phyloP scores from a whole-genome alignment of 2,888 invertebrate species.

The Ophonus ardosiacus region DNA sequence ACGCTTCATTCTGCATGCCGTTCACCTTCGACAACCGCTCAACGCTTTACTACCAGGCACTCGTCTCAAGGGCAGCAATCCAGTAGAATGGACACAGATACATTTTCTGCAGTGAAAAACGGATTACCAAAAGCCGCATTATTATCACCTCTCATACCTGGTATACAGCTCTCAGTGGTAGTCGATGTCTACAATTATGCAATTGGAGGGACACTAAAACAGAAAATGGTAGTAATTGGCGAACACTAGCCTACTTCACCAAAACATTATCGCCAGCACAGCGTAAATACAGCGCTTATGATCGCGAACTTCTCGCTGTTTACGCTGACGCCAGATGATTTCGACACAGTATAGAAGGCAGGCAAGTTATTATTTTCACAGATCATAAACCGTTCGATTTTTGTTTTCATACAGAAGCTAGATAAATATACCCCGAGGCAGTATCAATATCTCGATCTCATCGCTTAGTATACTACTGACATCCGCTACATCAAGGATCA shows the following conservation, averaged over 20 bases:
- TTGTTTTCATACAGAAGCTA: constrained; percentile 68
- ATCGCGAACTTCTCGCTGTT: too few relatives aligned
- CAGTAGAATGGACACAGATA: constrained; percentile 66
- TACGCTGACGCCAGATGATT: too few relatives aligned
- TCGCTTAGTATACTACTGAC: too few relatives aligned
- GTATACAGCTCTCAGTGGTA: constrained; percentile 68
- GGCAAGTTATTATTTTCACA: too few relatives aligned
- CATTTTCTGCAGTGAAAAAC: constrained; percentile 66
- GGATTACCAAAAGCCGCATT: constrained; percentile 65
- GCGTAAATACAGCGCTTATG: too few relatives aligned
- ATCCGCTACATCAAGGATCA: constrained; percentile 70
- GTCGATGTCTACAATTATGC: constrained; percentile 71
- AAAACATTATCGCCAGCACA: constrained; percentile 69
- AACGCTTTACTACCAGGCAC: constrained; percentile 66
- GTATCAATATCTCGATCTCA: too few relatives aligned
- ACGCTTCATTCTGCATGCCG: constrained; percentile 54
- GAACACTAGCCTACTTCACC: constrained; percentile 69
- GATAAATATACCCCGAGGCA: too few relatives aligned
- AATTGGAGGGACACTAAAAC: too few relatives aligned
- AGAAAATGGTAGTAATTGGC: constrained; percentile 64
- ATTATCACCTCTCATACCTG: constrained; percentile 70
- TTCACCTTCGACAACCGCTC: neutral
- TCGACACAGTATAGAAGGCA: too few relatives aligned
- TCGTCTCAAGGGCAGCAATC: constrained; percentile 67
- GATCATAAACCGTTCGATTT: constrained; percentile 69